Evolutionary conservation across 2,113 vertebrate species (phyloP).

Genomic region (Antechinus flavipes): DNA sequence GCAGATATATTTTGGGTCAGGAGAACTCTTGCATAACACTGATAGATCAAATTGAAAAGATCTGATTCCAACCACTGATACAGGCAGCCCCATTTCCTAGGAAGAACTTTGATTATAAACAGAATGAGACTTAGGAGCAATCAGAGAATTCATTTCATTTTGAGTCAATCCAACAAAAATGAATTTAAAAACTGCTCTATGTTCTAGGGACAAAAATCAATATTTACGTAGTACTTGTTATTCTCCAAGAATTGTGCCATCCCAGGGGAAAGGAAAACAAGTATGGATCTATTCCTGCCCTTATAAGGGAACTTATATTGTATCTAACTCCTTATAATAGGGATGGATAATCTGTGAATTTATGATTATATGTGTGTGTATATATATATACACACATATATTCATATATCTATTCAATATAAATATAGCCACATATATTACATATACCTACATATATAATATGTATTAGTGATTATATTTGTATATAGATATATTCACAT

Average conservation of each 20-base stretch:
- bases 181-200: neutral
- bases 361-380: neutral
- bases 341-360: neutral
- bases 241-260: neutral
- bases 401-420: too few species aligned
- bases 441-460: neutral
- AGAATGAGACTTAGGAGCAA: neutral
- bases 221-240: neutral
- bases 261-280: neutral
- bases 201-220: neutral
- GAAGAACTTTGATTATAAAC: neutral
- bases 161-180: neutral
- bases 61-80: neutral
- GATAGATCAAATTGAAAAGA: neutral
- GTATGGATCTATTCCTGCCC: neutral
- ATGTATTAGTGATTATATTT: too few species aligned
- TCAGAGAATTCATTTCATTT: neutral
- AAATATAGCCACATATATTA: neutral
- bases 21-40: neutral
- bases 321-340: neutral
- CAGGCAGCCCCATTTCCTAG: neutral
- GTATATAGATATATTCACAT: too few species aligned
- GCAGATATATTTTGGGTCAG: neutral
- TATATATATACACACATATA: too few species aligned
- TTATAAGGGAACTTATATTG: neutral